Base-by-base conservation (phyloP, 1,140 invertebrate species). In the Teleopsis dalmanni region DNA sequence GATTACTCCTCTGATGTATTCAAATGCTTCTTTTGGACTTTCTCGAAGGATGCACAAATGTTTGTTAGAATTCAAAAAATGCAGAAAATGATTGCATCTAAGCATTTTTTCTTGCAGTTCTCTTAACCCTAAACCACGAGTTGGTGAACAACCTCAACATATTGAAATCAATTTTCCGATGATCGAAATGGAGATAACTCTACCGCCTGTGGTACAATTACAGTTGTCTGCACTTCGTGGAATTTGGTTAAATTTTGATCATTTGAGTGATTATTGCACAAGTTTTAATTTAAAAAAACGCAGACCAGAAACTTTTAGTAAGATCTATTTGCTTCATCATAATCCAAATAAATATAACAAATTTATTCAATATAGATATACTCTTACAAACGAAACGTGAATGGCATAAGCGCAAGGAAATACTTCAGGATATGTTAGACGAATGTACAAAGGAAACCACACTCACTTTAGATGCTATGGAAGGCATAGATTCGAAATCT, bases 181-280 rank as follows among this genome's bases (percentile, higher is more conserved):
- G 29, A 62, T 81, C 23, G 69, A 76, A 10, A 59, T 83, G 46
- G 66, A 68, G 4, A 60, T 83, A 2, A 73, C 77, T 8, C 67
- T 84, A 53, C 82, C 82, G 1, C 48, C 68, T 11, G 72, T 76
- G 8, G 57, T 81, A 0, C 63, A 73, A 36, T 73, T 78, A 18
- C 75, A 77, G 36, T 72, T 72, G 25, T 74, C 76, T 23, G 78
- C 79, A 1, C 59, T 84, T 16, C 69, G 81, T 34, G 75, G 72
- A 7, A 66, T 83, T 35, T 80, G 80, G 74, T 48, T 79, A 5
- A 75, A 74, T 46, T 81, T 81, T 52, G 81, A 83, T 53, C 79
- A 82, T 61, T 75, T 75, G 16, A 76, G 72, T 49, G 73, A 77
- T 46, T 63, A 68, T 9, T 71, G 72, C 53, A 55, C 51, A 3